These are phyloP conservation scores for Stegana nigrithorax DNA, from an alignment of 2,888 invertebrate genomes.

Conservation along the genomic window DNA sequence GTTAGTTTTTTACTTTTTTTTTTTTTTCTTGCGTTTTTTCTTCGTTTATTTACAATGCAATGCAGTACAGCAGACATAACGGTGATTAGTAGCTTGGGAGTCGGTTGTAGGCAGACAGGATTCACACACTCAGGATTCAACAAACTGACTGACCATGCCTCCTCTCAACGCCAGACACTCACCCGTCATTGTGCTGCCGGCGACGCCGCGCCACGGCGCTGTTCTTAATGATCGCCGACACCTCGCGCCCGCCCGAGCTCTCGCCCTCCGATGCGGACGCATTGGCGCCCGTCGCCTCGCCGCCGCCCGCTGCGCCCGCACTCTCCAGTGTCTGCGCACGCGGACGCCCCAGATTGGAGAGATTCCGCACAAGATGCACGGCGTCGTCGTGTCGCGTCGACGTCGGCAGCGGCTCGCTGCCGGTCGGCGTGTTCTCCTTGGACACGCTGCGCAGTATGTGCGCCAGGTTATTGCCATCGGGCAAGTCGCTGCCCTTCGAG, in stretches of 20 bases:
- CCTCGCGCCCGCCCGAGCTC: conserved; percentile 70
- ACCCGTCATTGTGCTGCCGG: conserved; percentile 70
- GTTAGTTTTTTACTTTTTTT: too few species aligned
- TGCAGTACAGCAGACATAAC: too few species aligned
- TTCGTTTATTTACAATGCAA: not conserved
- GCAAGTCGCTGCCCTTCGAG: conserved; percentile 38
- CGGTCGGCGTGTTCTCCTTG: conserved; percentile 55
- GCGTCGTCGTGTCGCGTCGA: conserved; percentile 62
- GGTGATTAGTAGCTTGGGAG: too few species aligned
- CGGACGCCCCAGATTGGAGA: conserved; percentile 59
- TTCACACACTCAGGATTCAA: not conserved
- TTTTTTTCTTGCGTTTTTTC: too few species aligned
- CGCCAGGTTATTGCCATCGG: conserved; percentile 54
- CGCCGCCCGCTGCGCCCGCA: not conserved
- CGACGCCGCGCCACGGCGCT: conserved; percentile 68
- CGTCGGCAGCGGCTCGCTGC: conserved; percentile 24
- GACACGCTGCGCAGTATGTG: conserved; percentile 60
- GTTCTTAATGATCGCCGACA: conserved; percentile 70
- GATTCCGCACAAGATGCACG: conserved; percentile 64
- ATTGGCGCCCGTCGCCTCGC: conserved; percentile 23
- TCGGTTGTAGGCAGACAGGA: too few species aligned
- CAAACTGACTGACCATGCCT: too few species aligned
- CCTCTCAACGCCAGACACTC: conserved; percentile 56
- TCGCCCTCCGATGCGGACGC: conserved; percentile 69
- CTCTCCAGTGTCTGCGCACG: conserved; percentile 18